Evolutionary conservation across 2,797 vertebrate species (phyloP), one percentile per base, ranked within the genome.

Genomic region (Rhincodon typus): DNA sequence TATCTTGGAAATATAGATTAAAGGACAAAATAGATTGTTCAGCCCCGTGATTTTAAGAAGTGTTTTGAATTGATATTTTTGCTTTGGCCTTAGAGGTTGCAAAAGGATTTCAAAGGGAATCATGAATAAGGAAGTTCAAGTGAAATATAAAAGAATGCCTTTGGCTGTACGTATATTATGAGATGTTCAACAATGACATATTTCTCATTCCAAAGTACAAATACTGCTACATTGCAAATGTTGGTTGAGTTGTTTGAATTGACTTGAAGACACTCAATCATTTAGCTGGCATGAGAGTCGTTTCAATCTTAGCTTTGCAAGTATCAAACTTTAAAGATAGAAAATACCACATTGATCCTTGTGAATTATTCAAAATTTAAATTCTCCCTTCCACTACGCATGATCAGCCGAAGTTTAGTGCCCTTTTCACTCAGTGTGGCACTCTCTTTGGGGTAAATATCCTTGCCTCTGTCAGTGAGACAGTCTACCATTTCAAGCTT

Each of bases 71-170:
- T 94, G 27, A 94, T 53, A 34, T 70, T 27, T 72, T 66, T 34
- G 46, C 34, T 70, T 94, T 70, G 34, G 13, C 69, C 4, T 94
- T 53, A 19, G 94, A 94, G 46, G 25, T 34, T 74, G 15, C 42
- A 23, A 30, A 66, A 94, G 53, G 94, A 74, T 50, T 74, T 94
- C 94, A 94, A 74, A 74, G 69, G 3, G 69, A 94, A 74, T 94
- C 27, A 74, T 72, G 23, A 94, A 94, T 94, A 13, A 50, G 27
- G 25, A 27, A 34, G 46, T 94, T 72, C 69, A 94, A 74, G 4
- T 50, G 69, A 13, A 17, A 12, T 25, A 94, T 4, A 27, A 94
- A 70, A 38, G 57, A 50, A 72, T 94, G 70, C 70, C 25, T 53
- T 94, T 53, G 70, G 23, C 46, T 30, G 94, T 50, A 50, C 1